Base-by-base conservation (phyloP, 92 coral and sea anemone species). In the Palythoa heliodiscus region DNA sequence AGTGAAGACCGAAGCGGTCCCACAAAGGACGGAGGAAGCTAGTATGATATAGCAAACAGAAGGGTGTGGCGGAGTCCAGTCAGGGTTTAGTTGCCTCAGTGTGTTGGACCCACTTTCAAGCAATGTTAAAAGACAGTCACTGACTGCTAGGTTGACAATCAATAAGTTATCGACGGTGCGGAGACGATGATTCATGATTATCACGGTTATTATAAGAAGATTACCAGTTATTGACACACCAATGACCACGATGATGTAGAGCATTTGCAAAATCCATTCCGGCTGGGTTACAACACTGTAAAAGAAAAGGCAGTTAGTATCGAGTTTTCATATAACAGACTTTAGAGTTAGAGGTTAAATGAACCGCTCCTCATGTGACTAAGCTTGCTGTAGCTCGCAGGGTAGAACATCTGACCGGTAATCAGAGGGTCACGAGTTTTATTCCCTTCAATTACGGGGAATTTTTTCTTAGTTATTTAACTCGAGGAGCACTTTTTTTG, bases 1-100 rank as follows among this genome's bases (percentile, higher is more conserved):
- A 64, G 92, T 89, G 73, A 86, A 89, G 61, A 86, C 87, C 71
- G 92, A 89, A 0, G 92, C 92, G 10, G 92, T 50, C 13, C 87
- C 92, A 24, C 92, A 86, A 5, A 89, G 87, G 76, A 89, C 92
- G 24, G 89, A 85, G 37, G 92, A 73, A 1, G 83, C 92, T 54
- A 89, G 71, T 48, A 89, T 86, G 35, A 89, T 83, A 48, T 89
- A 89, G 24, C 92, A 89, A 19, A 74, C 17, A 7, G 80, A 40
- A 55, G 71, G 71, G 66, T 73, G 87, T 15, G 92, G 87, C 1
- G 89, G 87, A 13, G 20, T 72, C 92, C 92, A 89, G 78, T 64
- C 68, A 9, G 52, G 71, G 11, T 89, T 80, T 6, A 86, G 15
- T 22, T 86, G 25, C 61, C 92, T 86, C 8, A 88, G 87, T 5